A percentile compares a stretch with the other conserved stretches of the same genome.
Evolutionary conservation across 37 sponge, comb jelly and placozoan genomes (phyloP).

Genomic region (Spongilla lacustris): DNA sequence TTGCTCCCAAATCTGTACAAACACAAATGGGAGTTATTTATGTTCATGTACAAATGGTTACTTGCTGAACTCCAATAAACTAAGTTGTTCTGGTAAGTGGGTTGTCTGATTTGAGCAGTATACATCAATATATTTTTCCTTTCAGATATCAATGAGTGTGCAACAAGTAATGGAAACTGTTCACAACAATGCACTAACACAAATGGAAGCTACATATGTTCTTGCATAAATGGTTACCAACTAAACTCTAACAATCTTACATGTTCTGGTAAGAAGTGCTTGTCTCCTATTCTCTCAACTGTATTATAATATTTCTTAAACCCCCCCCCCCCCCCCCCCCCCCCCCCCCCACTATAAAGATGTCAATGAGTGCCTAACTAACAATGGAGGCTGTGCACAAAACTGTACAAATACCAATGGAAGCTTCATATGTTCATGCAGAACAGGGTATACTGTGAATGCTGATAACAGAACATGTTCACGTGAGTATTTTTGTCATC

Average conservation of each 20-base stretch:
- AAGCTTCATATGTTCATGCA: slow-evolving; percentile 4
- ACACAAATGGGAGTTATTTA: neutral
- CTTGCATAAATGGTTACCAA: neutral
- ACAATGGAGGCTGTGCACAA: neutral
- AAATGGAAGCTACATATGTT: too few species aligned
- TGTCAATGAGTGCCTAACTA: slow-evolving; percentile 19
- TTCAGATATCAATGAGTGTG: slow-evolving; percentile 41
- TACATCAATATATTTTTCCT: neutral
- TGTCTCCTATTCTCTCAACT: too few species aligned
- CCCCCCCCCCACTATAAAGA: too few species aligned
- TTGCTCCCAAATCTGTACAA: neutral
- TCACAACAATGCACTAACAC: too few species aligned
- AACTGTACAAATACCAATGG: slow-evolving; percentile 33
- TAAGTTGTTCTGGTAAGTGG: neutral
- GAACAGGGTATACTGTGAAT: neutral
- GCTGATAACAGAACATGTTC: neutral
- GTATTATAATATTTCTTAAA: too few species aligned
- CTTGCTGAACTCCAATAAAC: neutral
- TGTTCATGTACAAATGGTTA: slow-evolving; percentile 4
- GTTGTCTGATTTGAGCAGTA: too few species aligned
- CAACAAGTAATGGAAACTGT: slow-evolving; percentile 28
- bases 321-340: too few species aligned
- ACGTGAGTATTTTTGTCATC: neutral
- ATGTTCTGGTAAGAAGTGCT: neutral
- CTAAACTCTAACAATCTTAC: neutral